phyloP scores from a whole-genome alignment of 2,888 invertebrate genomes.

The Geophilus truncorum region DNA sequence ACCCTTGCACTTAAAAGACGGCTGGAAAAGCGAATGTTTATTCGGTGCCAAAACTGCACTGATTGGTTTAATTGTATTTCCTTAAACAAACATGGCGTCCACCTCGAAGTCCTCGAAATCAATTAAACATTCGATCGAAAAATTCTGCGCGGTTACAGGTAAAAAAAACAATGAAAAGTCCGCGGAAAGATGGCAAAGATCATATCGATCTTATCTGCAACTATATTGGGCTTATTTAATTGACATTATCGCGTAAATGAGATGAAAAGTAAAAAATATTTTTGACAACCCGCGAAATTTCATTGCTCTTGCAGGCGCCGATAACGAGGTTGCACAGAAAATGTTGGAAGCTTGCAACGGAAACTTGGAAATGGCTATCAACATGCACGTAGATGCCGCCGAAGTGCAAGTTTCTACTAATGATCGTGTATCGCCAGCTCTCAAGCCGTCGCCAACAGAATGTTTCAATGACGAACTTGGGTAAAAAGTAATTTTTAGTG shows the following conservation, averaged over 20 bases:
- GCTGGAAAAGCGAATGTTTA: too few relatives aligned
- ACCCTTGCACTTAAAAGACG: too few relatives aligned
- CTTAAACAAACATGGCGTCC: slow-evolving; percentile 32
- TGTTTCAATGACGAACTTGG: background rate
- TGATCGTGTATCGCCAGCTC: background rate
- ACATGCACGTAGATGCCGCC: slow-evolving; percentile 51
- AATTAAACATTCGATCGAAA: slow-evolving; percentile 36
- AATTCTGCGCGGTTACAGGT: slow-evolving; percentile 40
- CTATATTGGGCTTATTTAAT: background rate
- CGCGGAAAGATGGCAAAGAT: background rate
- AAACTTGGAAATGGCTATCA: slow-evolving; percentile 52
- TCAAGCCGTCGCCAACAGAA: background rate
- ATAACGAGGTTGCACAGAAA: slow-evolving; percentile 44
- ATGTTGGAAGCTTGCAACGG: slow-evolving; percentile 51
- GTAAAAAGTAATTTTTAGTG: too few relatives aligned
- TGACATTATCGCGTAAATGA: background rate
- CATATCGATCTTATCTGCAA: background rate
- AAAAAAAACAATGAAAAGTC: slow-evolving; percentile 4
- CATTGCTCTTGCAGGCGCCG: slow-evolving; percentile 42
- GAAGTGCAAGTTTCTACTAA: slow-evolving; percentile 27
- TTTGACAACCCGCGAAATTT: slow-evolving; percentile 13
- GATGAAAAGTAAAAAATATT: background rate
- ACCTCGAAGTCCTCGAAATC: slow-evolving; percentile 18
- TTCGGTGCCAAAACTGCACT: too few relatives aligned
- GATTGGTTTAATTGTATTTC: background rate